phyloP scores from a whole-genome alignment of 2,888 invertebrate species.

The Thymelicus acteon region DNA sequence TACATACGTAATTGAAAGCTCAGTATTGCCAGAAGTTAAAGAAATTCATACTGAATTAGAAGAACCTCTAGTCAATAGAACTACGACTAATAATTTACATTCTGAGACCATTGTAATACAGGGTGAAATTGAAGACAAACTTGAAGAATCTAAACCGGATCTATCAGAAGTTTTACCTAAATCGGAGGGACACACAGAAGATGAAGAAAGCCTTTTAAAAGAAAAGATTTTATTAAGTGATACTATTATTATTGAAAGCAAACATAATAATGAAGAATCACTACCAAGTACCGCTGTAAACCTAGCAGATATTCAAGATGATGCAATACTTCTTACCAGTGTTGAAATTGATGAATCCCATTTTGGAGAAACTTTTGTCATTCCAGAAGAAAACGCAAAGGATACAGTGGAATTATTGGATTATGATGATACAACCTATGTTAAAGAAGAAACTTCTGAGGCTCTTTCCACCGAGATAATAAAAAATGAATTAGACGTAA shows the following conservation, averaged over 20 bases:
- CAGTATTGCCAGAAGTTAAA: constrained; percentile 16
- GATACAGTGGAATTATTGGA: not conserved
- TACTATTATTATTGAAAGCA: constrained; percentile 22
- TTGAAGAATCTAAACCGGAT: not conserved
- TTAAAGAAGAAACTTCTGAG: not conserved
- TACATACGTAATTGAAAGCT: constrained; percentile 28
- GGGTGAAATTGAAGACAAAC: not conserved
- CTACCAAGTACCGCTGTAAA: not conserved
- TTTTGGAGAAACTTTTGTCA: constrained; percentile 1
- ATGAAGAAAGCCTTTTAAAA: not conserved
- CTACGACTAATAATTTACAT: constrained; percentile 1
- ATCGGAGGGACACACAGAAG: not conserved
- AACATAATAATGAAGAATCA: constrained; percentile 1
- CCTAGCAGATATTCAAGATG: not conserved
- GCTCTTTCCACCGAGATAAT: not conserved
- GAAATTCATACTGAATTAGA: constrained; percentile 21
- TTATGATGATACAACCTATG: not conserved
- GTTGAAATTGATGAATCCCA: constrained; percentile 5
- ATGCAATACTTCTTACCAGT: not conserved
- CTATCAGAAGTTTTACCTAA: not conserved
- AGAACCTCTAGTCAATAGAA: constrained; percentile 29
- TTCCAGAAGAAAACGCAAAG: constrained; percentile 1
- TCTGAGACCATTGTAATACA: constrained; percentile 8
- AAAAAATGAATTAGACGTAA: not conserved
- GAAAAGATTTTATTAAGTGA: constrained; percentile 3